phyloP scores from a whole-genome alignment of 2,888 invertebrate genomes.

The Thera britannica region DNA sequence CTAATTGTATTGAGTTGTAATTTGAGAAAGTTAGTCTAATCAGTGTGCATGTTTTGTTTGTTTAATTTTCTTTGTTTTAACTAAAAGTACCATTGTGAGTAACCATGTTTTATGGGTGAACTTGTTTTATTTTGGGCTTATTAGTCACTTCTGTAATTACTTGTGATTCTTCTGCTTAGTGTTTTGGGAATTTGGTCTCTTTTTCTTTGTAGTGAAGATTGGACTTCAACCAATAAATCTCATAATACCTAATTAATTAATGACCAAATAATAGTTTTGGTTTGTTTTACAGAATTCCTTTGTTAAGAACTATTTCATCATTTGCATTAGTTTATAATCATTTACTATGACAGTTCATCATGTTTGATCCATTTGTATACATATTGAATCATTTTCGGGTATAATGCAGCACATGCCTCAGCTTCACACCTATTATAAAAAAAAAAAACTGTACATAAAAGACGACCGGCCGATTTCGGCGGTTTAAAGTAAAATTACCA shows the following conservation, averaged over 20 bases:
- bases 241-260: no score
- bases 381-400: background rate
- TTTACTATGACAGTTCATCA: slow-evolving; percentile 51
- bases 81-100: background rate
- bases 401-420: background rate
- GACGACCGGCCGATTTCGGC: no score
- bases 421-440: no score
- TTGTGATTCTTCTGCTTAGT: background rate
- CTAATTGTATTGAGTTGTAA: slow-evolving; percentile 47
- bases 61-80: slow-evolving; percentile 1
- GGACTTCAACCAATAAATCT: no score
- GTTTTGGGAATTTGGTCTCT: background rate
- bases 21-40: slow-evolving; percentile 40
- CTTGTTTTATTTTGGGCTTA: slow-evolving; percentile 10
- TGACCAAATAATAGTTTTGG: background rate
- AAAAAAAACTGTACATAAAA: no score
- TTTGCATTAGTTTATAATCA: slow-evolving; percentile 7
- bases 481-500: no score
- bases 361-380: slow-evolving; percentile 61
- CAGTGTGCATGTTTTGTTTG: slow-evolving; percentile 46
- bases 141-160: background rate
- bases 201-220: no score
- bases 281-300: background rate
- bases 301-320: background rate
- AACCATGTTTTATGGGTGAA: slow-evolving; percentile 4